Base-by-base conservation (phyloP, 2,113 vertebrate genomes). In the Corythaixoides concolor region DNA sequence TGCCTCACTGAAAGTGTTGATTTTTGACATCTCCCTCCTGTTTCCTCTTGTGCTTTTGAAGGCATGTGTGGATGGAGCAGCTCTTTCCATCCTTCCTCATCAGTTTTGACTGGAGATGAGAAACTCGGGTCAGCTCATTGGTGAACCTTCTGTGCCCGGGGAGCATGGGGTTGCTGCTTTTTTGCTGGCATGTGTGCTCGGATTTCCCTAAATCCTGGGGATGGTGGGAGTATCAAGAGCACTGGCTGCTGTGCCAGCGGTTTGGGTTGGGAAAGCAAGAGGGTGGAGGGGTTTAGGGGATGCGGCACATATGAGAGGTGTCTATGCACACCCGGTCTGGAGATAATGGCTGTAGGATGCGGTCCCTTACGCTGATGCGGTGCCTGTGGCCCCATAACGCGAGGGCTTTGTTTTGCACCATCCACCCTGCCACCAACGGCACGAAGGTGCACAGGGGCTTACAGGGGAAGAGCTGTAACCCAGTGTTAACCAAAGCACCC, bases 361-460 rank as follows among this genome's bases (percentile, higher is more conserved):
- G 35, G 8, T 72, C 37, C 26, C 33, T 47, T 28, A 32, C 0
- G 4, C 15, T 2, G 2, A 15, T 5, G 47, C 0, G 1, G 19
- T 16, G 18, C 70, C 33, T 1, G 2, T 35, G 27, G 47, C 9
- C 22, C 27, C 2, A 4, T 30, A 60, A 41, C 14, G 6, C 1
- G 1, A 47, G 47, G n/a, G 45, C 30, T 88, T 78, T 45, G 15
- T 23, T 83, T 72, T 23, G 52, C 33, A 3, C 56, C 2, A 2
- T 6, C 18, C 6, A 4, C 27, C 13, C 3, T 1, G 24, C 26
- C 13, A 45, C 33, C 53, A 24, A 13, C 2, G 5, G 30, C 33
- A 9, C 1, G 3, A 76, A 59, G 64, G 56, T 28, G n/a, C 17
- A 2, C 0, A 3, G 52, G 16, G n/a, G 17, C 19, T 76, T n/a